phyloP scores from a whole-genome alignment of 2,888 invertebrate species.

The Eilema caniola region DNA sequence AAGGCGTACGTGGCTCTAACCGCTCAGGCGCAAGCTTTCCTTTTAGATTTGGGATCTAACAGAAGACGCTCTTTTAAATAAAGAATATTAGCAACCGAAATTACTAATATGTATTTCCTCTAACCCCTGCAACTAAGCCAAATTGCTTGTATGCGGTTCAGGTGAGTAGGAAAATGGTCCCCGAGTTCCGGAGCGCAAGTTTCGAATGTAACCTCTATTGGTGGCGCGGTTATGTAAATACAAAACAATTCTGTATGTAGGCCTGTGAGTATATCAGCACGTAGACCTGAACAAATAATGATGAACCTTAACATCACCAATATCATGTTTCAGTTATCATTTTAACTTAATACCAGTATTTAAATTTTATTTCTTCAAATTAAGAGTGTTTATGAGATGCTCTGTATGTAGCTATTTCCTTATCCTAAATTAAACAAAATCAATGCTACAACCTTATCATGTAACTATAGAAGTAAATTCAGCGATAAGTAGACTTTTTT shows the following conservation, averaged over 20 bases:
- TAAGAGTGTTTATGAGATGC: background rate
- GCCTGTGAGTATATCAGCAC: background rate
- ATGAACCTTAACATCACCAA: background rate
- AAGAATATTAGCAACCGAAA: no score
- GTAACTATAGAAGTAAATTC: background rate
- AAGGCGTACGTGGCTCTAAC: no score
- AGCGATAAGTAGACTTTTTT: background rate
- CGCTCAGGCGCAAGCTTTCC: no score
- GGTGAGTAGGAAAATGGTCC: no score
- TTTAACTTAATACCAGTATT: background rate
- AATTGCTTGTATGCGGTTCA: no score
- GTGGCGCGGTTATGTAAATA: no score
- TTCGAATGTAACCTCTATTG: no score
- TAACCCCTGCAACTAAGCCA: no score
- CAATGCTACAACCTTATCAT: background rate
- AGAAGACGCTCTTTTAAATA: no score
- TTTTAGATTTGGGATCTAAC: no score
- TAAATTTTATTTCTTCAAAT: background rate
- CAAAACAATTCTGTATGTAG: background rate
- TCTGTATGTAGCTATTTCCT: background rate
- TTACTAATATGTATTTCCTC: no score
- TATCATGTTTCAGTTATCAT: background rate
- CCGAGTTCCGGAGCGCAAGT: no score
- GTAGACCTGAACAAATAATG: background rate
- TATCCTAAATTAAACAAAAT: constrained; percentile 7